Evolutionary conservation across 2,113 vertebrate genomes (phyloP).

Genomic region (Irena cyanogastra): DNA sequence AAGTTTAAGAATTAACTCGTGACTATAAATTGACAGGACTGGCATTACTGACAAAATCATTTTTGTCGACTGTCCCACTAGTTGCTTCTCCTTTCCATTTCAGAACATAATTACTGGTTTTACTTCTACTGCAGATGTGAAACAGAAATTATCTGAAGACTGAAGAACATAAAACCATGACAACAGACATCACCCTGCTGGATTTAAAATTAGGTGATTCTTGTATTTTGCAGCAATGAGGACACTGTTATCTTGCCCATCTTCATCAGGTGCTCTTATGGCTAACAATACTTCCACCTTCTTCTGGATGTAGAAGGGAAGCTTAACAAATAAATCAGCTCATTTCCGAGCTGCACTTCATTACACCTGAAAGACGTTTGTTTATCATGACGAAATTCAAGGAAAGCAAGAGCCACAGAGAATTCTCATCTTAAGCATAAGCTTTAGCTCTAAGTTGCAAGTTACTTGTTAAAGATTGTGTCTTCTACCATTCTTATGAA

Average conservation of each 20-base stretch:
- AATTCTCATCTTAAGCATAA: neutral
- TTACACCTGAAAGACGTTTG: neutral
- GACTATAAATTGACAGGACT: neutral
- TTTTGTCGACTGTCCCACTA: neutral
- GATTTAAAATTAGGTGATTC: neutral
- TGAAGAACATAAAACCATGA: neutral
- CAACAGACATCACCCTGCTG: neutral
- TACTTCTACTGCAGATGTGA: neutral
- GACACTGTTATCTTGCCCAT: neutral
- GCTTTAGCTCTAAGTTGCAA: neutral
- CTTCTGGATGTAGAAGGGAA: neutral
- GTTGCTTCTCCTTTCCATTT: neutral
- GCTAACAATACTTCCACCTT: neutral
- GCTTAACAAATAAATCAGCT: neutral
- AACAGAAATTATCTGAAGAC: neutral
- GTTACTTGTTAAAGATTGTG: neutral
- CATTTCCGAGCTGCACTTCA: neutral
- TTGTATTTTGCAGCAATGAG: neutral
- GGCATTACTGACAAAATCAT: neutral
- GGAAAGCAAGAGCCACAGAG: neutral
- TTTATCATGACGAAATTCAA: neutral
- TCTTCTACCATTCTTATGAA: neutral
- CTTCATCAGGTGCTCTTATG: neutral
- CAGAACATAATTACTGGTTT: neutral
- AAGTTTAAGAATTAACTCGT: accelerated